Conservation (phyloP, 2,888 invertebrate genomes). For the Caprella mutica region DNA sequence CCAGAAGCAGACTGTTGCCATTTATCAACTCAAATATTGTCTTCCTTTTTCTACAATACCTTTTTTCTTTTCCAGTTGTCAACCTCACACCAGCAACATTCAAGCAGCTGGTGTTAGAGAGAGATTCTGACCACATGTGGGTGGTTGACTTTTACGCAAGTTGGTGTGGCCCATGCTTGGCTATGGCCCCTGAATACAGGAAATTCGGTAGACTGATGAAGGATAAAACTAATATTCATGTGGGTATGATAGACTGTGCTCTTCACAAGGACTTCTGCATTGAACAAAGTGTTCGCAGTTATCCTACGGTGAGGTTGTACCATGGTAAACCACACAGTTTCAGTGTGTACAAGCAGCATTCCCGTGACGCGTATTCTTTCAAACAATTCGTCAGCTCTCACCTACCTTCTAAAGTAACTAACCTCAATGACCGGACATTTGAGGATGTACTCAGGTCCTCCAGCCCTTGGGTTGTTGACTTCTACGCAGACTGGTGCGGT, state of each 20-base stretch:
- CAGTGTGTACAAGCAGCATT: slow-evolving; percentile 47
- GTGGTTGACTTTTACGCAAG: slow-evolving; percentile 60
- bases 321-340: slow-evolving; percentile 36
- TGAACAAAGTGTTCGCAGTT: slow-evolving; percentile 50
- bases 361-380: slow-evolving; percentile 51
- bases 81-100: slow-evolving; percentile 49
- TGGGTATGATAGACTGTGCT: slow-evolving; percentile 58
- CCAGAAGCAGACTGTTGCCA: too few relatives aligned
- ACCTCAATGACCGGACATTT: slow-evolving; percentile 44
- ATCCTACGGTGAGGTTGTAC: slow-evolving; percentile 58
- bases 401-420: slow-evolving; percentile 49
- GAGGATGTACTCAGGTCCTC: slow-evolving; percentile 34
- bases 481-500: slow-evolving; percentile 48
- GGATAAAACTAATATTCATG: slow-evolving; percentile 45
- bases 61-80: slow-evolving; percentile 44
- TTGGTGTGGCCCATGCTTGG: slow-evolving; percentile 64
- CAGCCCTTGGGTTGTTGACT: slow-evolving; percentile 46
- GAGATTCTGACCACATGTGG: slow-evolving; percentile 50
- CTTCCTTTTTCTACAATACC: slow-evolving; percentile 40
- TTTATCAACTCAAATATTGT: too few relatives aligned
- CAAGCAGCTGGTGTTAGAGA: slow-evolving; percentile 45
- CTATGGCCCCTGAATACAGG: slow-evolving; percentile 56
- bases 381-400: slow-evolving; percentile 53
- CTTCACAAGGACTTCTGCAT: slow-evolving; percentile 48
- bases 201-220: slow-evolving; percentile 40